Conservation (phyloP, 1,140 invertebrate genomes). For the Heliconius congener region DNA sequence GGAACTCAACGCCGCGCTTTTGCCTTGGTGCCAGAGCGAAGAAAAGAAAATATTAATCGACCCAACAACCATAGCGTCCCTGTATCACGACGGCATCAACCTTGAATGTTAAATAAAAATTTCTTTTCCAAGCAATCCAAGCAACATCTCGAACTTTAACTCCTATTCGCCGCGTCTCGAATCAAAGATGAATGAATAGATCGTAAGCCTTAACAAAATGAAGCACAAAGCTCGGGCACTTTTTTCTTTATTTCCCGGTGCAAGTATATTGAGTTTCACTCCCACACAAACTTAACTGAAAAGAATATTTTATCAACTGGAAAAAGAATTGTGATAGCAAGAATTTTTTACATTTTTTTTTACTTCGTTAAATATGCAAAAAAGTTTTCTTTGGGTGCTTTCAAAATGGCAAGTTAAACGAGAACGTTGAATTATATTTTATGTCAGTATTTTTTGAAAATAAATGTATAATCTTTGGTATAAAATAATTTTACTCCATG, state of each 20-base stretch:
- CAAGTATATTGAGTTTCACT: conserved; percentile 39
- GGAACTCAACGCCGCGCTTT: too few relatives aligned
- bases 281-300: conserved; percentile 37
- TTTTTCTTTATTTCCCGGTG: conserved; percentile 28
- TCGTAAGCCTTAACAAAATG: conserved; percentile 19
- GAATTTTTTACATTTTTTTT: conserved; percentile 24
- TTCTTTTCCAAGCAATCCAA: conserved; percentile 9
- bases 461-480: too few relatives aligned
- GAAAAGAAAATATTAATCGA: too few relatives aligned
- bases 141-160: conserved; percentile 16
- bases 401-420: conserved; percentile 32
- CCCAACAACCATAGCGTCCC: too few relatives aligned
- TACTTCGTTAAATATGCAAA: conserved; percentile 35
- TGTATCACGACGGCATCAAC: background rate
- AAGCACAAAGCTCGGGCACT: conserved; percentile 20
- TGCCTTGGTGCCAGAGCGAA: too few relatives aligned
- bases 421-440: conserved; percentile 24
- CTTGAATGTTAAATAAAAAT: background rate
- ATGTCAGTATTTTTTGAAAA: background rate
- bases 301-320: conserved; percentile 39
- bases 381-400: conserved; percentile 33
- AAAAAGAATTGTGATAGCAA: conserved; percentile 38
- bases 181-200: conserved; percentile 31
- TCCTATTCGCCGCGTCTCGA: conserved; percentile 22
- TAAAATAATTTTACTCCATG: too few relatives aligned